Evolutionary conservation across 1,140 invertebrate genomes (phyloP), one percentile per base, ranked within the genome.

Genomic region (Sminthurides bifidus): DNA sequence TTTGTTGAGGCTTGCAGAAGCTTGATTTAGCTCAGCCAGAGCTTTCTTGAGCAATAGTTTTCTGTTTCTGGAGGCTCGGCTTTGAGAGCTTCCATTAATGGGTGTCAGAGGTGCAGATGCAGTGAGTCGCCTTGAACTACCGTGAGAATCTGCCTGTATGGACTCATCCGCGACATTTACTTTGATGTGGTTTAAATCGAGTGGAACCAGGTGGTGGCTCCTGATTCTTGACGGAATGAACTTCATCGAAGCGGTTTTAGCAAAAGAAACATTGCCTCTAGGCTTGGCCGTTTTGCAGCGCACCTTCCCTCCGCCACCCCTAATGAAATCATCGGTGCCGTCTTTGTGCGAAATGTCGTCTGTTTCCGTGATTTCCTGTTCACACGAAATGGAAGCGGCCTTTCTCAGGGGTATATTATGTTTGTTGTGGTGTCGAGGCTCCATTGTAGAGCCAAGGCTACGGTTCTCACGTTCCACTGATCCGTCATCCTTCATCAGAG

Each of bases 31-130:
- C 43, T 62, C 53, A 35, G 59, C 59, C 5, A 62, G 40, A 19
- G 60, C 60, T 49, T 62, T 59, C 38, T 62, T 61, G 24, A 61
- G 54, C 21, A 58, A 46, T 21, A 61, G 54, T 61, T 58, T 61
- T 23, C 59, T 29, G 31, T 56, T 51, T 30, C 52, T 57, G 5
- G 35, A 57, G 15, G 31, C 55, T 44, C 14, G 23, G 23, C 37
- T 52, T 29, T 49, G 46, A 17, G 6, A 33, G 26, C 14, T 17
- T 49, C 19, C 27, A 26, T n/a, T n/a, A n/a, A n/a, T n/a, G n/a
- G n/a, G n/a, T n/a, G n/a, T n/a, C 19, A 23, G 10, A 14, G 43
- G 43, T 12, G 14, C 43, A 12, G 19, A 8, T 8, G 14, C 10
- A 44, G 35, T 14, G 35, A 37, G 35, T 37, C 35, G 35, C 35